These are phyloP conservation scores for Gallinago solitaria DNA, from an alignment of 2,797 vertebrate genomes.

Conservation along the genomic window DNA sequence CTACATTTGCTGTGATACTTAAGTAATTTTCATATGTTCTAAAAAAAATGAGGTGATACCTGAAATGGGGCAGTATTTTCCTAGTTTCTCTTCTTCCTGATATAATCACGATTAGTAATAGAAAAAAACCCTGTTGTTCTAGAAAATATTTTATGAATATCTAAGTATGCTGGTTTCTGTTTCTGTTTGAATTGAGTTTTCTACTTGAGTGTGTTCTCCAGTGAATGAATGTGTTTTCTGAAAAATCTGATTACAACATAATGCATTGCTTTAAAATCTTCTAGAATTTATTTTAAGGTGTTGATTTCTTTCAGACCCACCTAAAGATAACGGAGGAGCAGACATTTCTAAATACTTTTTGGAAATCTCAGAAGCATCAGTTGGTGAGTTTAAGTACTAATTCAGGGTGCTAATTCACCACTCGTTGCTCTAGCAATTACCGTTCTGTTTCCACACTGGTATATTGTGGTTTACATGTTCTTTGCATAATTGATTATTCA, in stretches of 20 bases:
- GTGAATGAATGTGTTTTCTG: not conserved
- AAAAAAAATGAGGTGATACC: not conserved
- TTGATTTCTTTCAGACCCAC: constrained; percentile 74
- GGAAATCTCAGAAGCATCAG: constrained; percentile 74
- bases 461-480: accelerated
- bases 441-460: accelerated
- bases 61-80: not conserved
- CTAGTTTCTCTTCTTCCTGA: not conserved
- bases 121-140: not conserved
- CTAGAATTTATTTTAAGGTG: not conserved
- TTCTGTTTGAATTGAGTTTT: not conserved
- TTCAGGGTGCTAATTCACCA: not conserved
- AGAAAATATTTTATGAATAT: accelerated
- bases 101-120: not conserved
- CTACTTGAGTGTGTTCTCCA: not conserved
- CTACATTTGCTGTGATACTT: not conserved
- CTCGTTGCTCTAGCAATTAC: accelerated
- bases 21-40: not conserved
- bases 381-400: constrained; percentile 64
- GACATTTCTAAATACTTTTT: constrained; percentile 77
- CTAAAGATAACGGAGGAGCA: constrained; percentile 81
- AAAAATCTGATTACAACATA: not conserved
- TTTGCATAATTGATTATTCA: not conserved
- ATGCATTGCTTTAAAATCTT: not conserved
- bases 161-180: not conserved